Conservation (phyloP, 2,888 invertebrate species). For the Cryptocephalus primarius region DNA sequence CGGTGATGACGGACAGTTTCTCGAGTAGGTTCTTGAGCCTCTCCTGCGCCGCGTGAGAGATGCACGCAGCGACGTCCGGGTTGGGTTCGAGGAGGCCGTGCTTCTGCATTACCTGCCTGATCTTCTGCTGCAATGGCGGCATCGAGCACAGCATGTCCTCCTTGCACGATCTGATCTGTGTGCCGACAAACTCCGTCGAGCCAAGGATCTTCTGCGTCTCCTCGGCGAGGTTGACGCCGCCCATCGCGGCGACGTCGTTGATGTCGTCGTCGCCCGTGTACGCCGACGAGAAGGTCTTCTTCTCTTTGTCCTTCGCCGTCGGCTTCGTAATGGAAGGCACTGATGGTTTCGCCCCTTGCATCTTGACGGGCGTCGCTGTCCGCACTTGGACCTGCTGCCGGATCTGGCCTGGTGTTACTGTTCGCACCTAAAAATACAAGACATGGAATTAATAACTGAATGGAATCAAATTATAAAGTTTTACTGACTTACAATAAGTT, state of each 20-base stretch:
- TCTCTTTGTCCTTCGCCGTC: conserved; percentile 60
- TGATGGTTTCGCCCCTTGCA: conserved; percentile 37
- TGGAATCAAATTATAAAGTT: no score
- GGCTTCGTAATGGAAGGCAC: conserved; percentile 46
- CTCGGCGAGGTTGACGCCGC: conserved; percentile 93
- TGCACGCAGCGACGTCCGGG: conserved; percentile 76
- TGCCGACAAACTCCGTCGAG: conserved; percentile 65
- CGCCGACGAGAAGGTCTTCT: conserved; percentile 46
- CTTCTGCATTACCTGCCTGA: conserved; percentile 63
- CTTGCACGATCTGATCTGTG: conserved; percentile 79
- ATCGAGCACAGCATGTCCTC: conserved; percentile 82
- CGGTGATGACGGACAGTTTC: conserved; percentile 84
- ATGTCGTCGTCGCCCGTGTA: conserved; percentile 74
- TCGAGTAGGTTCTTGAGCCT: conserved; percentile 82
- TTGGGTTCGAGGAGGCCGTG: conserved; percentile 73
- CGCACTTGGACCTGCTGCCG: conserved; percentile 14
- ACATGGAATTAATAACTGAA: background rate
- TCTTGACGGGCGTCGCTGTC: conserved; percentile 22
- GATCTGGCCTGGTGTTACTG: conserved; percentile 15
- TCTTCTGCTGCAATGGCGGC: conserved; percentile 60
- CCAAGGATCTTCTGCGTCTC: conserved; percentile 89
- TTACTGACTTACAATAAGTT: no score
- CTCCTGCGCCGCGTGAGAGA: conserved; percentile 92
- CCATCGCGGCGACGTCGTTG: conserved; percentile 98
- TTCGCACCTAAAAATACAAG: conserved; percentile 17